Conservation (phyloP, 1,140 invertebrate genomes). For the Diprion similis region DNA sequence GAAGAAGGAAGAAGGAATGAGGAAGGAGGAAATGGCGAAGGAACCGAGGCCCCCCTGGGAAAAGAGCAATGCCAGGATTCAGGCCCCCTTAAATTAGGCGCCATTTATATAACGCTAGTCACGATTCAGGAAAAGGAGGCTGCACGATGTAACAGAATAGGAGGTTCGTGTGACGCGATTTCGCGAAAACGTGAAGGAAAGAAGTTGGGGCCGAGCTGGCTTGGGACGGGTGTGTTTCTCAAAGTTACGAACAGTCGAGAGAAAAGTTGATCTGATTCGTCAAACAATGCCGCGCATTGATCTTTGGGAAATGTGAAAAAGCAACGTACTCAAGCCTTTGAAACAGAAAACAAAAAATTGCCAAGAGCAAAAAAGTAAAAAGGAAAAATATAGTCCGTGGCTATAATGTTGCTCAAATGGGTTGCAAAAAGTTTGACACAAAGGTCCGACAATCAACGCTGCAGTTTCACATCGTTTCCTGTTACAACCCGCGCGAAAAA, state of each 20-base stretch:
- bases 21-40: background rate
- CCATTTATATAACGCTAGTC: background rate
- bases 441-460: no score
- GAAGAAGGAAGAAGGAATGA: background rate
- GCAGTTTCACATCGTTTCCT: no score
- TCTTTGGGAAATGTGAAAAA: no score
- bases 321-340: no score
- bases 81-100: slow-evolving; percentile 1
- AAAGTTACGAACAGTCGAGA: background rate
- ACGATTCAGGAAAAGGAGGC: background rate
- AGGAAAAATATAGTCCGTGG: no score
- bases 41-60: background rate
- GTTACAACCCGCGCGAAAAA: no score
- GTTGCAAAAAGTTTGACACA: no score
- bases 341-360: no score
- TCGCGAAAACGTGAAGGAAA: background rate
- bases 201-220: background rate
- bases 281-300: no score
- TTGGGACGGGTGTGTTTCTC: background rate
- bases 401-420: no score
- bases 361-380: no score
- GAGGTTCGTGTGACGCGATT: background rate
- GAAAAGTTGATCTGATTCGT: background rate
- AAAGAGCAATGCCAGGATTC: background rate
- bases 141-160: background rate